Percentiles rank a stretch among this genome's conserved stretches.
Conservation (phyloP, 2,888 invertebrate species). For the Phrixothrix hirtus region DNA sequence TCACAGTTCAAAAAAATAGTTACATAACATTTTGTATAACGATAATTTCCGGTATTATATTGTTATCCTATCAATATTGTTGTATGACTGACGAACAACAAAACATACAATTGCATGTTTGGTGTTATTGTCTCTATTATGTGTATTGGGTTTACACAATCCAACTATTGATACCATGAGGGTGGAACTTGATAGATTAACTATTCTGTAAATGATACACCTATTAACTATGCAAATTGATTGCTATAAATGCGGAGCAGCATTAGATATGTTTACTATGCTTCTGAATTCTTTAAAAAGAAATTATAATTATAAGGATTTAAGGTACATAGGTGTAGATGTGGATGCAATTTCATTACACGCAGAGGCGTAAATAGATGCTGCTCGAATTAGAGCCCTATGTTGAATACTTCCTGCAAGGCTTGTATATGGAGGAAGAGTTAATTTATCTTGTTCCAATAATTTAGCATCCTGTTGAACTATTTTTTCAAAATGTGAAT, state of each 20-base stretch:
- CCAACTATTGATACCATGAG: slow-evolving; percentile 53
- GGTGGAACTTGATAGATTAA: slow-evolving; percentile 55
- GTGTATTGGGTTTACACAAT: slow-evolving; percentile 51
- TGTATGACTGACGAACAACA: slow-evolving; percentile 51
- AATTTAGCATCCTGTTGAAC: slow-evolving; percentile 11
- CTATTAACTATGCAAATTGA: slow-evolving; percentile 54
- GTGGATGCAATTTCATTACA: slow-evolving; percentile 24
- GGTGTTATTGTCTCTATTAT: slow-evolving; percentile 51
- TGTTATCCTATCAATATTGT: slow-evolving; percentile 52
- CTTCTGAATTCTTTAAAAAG: not conserved
- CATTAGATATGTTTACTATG: slow-evolving; percentile 1
- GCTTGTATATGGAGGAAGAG: slow-evolving; percentile 48
- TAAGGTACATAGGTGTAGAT: slow-evolving; percentile 18
- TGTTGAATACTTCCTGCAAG: slow-evolving; percentile 47
- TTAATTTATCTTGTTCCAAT: slow-evolving; percentile 21
- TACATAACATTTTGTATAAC: slow-evolving; percentile 23
- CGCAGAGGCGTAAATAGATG: slow-evolving; percentile 47
- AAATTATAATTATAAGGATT: slow-evolving; percentile 14
- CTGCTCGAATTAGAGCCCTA: slow-evolving; percentile 46
- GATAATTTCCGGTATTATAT: slow-evolving; percentile 38
- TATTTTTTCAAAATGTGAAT: slow-evolving; percentile 20
- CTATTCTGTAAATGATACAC: slow-evolving; percentile 55
- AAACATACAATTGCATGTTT: slow-evolving; percentile 54
- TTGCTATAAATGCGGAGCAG: slow-evolving; percentile 48
- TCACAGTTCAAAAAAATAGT: slow-evolving; percentile 23